Base-by-base conservation (phyloP, 2,888 invertebrate species). In the Catocala sponsa region DNA sequence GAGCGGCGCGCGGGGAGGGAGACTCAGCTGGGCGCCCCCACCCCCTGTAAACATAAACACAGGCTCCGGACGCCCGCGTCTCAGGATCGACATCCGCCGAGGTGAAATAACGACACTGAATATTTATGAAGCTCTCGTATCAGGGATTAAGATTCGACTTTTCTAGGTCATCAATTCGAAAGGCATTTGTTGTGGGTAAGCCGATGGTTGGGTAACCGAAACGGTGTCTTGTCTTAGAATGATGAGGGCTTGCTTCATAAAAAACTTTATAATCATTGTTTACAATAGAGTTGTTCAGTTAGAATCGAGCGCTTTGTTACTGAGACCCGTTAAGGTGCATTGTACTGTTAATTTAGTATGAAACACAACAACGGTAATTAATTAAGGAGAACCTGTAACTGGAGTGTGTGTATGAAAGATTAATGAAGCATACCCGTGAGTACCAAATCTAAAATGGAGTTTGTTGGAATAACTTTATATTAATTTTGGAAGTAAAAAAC, bases 61-160 rank as follows among this genome's bases (percentile, higher is more conserved):
- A 85, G 86, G 84, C 86, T 87, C 82, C 81, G 67, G 64, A 72
- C 68, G 65, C 73, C 49, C 70, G 70, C 68, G 63, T 76, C 79
- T 76, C 87, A 88, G 88, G 86, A 92, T 91, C 92, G 90, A 89
- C 90, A 87, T 87, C 88, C 88, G 87, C 79, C 87, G 91, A 92
- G 91, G 92, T 92, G 90, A 91, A 92, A 92, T 92, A 92, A 91
- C 88, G 88, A 90, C 88, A 83, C 87, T 90, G 93, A 93, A 94
- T 94, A 93, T 93, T 92, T 93, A 93, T 93, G 90, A 91, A 87
- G 84, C 84, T 81, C 83, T 83, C 86, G 87, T 90, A 91, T 90
- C 88, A 88, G 78, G 89, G 90, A 91, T 91, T 91, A 92, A 90
- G 88, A 90, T 86, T 90, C 84, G 87, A 90, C 87, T 91, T 90